Base-by-base conservation (phyloP, 2,888 invertebrate species). In the Chaetogeoica ovagalla region DNA sequence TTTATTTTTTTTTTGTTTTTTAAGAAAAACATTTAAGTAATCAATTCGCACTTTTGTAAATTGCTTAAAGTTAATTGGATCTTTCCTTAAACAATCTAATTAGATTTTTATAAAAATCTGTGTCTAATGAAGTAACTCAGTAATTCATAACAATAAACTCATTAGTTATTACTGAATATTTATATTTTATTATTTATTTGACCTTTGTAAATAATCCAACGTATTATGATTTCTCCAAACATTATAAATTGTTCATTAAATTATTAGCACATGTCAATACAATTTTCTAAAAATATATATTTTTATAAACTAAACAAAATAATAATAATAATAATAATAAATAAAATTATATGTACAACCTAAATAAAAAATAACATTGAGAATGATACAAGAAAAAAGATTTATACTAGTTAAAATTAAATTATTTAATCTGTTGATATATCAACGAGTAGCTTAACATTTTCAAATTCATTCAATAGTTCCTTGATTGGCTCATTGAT, bases 401-500 rank as follows among this genome's bases (percentile, higher is more conserved):
- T 52, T 68, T 13, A n/a, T 48, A 1, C 30, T 43, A 63, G 11
- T 17, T 65, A 37, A 37, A 37, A 9, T 21, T 19, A 6, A 60
- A 23, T 60, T 23, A 19, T 57, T 66, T 57, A 37, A 1, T 75
- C 57, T 4, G 43, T 75, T 23, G 66, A 19, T 37, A 23, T 21
- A 55, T 63, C 37, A 63, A 57, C 43, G 17, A 57, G 23, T 39
- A 43, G 4, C 43, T 3, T 57, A 19, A 57, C 19, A 87, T 75
- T 75, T 70, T 70, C 70, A 39, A 79, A 79, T 70, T 79, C 70
- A 55, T 79, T 39, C 57, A 88, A 84, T 43, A 88, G 83, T 73
- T 85, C 84, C 39, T 85, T 84, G 21, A 88, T 83, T 4, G 87
- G 86, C 65, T 86, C 87, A 48, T 86, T 82, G 70, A 88, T 87